Conservation (phyloP, 2,797 vertebrate species). For the Ambastaia sidthimunki region DNA sequence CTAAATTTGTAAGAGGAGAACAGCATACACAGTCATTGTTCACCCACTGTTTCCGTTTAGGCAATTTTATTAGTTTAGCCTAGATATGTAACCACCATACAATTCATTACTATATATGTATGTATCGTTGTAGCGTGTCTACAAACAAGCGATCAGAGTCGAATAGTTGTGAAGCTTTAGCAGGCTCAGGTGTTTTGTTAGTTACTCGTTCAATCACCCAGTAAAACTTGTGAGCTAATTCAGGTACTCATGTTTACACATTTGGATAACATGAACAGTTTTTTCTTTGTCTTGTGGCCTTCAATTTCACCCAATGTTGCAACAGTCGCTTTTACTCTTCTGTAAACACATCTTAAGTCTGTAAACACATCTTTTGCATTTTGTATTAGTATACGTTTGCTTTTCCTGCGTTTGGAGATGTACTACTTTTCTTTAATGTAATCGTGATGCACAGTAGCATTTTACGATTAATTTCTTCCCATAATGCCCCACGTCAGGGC, state of each 20-base stretch:
- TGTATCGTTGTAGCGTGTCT: too few relatives aligned
- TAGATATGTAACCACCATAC: background rate
- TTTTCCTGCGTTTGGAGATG: background rate
- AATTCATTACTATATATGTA: background rate
- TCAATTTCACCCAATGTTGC: background rate
- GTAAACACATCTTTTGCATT: conserved; percentile 4
- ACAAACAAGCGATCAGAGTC: too few relatives aligned
- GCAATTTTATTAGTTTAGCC: background rate
- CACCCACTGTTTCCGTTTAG: background rate
- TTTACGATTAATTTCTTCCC: conserved; percentile 77
- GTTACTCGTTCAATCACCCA: background rate
- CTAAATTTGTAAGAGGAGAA: background rate
- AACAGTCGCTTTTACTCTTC: background rate
- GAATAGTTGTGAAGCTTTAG: background rate
- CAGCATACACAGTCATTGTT: background rate
- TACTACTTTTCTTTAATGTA: conserved; percentile 11
- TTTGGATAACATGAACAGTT: too few relatives aligned
- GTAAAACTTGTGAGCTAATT: background rate
- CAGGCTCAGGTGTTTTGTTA: background rate
- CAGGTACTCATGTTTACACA: background rate
- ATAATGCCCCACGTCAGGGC: conserved; percentile 80
- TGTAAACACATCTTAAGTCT: background rate
- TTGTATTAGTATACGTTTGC: background rate
- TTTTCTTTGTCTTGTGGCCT: too few relatives aligned
- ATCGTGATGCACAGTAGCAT: conserved; percentile 61